phyloP scores from a whole-genome alignment of 2,113 vertebrate genomes.

The Junco hyemalis region DNA sequence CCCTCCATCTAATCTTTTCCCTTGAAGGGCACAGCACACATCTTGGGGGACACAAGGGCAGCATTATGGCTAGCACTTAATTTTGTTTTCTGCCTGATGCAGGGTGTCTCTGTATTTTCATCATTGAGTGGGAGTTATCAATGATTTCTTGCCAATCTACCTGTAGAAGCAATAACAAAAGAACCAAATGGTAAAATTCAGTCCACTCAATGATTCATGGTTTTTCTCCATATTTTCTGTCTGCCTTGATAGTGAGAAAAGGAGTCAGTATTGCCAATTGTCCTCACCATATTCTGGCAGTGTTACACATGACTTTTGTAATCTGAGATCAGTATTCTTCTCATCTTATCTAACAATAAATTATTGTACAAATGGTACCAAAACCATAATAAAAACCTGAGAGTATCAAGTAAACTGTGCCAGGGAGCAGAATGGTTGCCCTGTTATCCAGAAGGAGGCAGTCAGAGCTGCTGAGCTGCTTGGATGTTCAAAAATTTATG shows the following conservation, averaged over 20 bases:
- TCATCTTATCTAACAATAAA: neutral
- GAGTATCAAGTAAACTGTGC: neutral
- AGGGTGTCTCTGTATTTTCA: neutral
- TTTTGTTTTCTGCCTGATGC: neutral
- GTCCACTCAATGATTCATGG: rapidly evolving
- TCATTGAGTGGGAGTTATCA: neutral
- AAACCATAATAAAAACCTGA: neutral
- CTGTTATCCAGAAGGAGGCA: neutral
- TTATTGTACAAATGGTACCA: neutral
- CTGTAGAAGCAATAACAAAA: neutral
- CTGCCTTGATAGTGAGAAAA: neutral
- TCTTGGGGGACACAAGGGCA: neutral
- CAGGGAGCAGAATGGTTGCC: neutral
- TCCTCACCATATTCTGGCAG: neutral
- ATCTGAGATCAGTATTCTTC: neutral
- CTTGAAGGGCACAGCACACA: neutral
- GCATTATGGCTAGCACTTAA: neutral
- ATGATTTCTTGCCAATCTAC: neutral
- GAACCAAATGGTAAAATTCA: neutral
- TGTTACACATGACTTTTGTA: neutral
- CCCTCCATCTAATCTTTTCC: neutral
- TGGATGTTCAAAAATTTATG: neutral
- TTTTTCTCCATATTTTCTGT: neutral
- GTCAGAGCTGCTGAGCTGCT: neutral
- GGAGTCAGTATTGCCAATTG: neutral